phyloP scores from a whole-genome alignment of 2,888 invertebrate genomes.

The Platynereis dumerilii region DNA sequence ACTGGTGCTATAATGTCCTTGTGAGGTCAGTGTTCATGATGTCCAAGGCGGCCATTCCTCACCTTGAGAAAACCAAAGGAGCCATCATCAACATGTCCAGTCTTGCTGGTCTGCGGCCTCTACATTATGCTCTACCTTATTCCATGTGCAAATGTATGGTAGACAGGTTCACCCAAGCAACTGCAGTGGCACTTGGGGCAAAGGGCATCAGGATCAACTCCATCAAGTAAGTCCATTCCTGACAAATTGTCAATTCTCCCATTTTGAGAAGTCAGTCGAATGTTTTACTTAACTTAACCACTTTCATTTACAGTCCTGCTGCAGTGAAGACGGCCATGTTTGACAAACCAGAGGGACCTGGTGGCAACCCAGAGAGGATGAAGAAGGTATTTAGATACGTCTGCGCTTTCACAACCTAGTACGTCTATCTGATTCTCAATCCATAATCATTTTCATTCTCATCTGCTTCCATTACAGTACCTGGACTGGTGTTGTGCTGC shows the following conservation, averaged over 20 bases:
- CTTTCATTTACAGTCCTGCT: constrained; percentile 4
- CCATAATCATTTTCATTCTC: too few species aligned
- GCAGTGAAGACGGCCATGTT: constrained; percentile 14
- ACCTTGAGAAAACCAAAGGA: constrained; percentile 20
- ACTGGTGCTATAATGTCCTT: constrained; percentile 16
- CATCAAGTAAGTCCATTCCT: constrained; percentile 16
- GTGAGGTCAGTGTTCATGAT: constrained; percentile 18
- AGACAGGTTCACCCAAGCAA: constrained; percentile 9
- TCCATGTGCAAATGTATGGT: constrained; percentile 20
- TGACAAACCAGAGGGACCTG: constrained; percentile 9
- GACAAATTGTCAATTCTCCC: too few species aligned
- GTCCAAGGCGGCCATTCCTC: constrained; percentile 15
- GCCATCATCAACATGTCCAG: constrained; percentile 16
- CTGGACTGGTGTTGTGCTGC: constrained; percentile 16
- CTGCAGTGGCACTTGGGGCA: constrained; percentile 5
- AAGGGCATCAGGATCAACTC: constrained; percentile 10
- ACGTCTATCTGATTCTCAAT: too few species aligned
- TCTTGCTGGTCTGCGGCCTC: constrained; percentile 17
- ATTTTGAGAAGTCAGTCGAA: too few species aligned
- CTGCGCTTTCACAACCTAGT: too few species aligned
- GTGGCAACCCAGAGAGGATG: background rate
- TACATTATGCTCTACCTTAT: constrained; percentile 10
- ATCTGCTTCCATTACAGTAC: constrained; percentile 2
- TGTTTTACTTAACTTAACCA: too few species aligned
- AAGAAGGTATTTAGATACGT: constrained; percentile 2